A percentile compares a stretch with the other conserved stretches of the same genome.
Conservation (phyloP, 2,888 invertebrate species). For the Epistrophe eligans region DNA sequence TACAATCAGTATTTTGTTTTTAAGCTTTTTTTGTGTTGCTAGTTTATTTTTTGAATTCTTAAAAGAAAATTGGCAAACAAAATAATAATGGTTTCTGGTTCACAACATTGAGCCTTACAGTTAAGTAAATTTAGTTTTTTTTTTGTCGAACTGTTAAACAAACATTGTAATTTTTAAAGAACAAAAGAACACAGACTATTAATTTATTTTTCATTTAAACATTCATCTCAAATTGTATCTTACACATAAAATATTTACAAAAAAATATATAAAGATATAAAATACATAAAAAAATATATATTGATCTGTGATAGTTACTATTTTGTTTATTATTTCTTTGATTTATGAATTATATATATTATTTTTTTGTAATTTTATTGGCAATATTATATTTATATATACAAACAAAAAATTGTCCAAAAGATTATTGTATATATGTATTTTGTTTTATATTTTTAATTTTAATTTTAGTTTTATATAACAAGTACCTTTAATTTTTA, state of each 20-base stretch:
- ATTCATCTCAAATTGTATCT: slow-evolving; percentile 60
- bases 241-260: slow-evolving; percentile 65
- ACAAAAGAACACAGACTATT: neutral
- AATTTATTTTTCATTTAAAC: slow-evolving; percentile 49
- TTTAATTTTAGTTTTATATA: slow-evolving; percentile 23
- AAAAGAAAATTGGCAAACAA: slow-evolving; percentile 2
- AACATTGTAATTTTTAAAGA: slow-evolving; percentile 3
- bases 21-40: neutral
- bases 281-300: slow-evolving; percentile 68
- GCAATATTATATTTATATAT: slow-evolving; percentile 32
- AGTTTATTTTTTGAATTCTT: neutral
- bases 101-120: slow-evolving; percentile 29
- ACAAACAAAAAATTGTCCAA: slow-evolving; percentile 41
- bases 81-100: slow-evolving; percentile 60
- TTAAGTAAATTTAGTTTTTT: slow-evolving; percentile 23
- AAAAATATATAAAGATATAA: slow-evolving; percentile 48
- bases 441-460: neutral
- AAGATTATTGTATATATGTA: slow-evolving; percentile 31
- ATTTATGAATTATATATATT: slow-evolving; percentile 6
- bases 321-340: slow-evolving; percentile 61
- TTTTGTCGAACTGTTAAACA: slow-evolving; percentile 2
- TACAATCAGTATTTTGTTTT: slow-evolving; percentile 35
- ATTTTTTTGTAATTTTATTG: slow-evolving; percentile 33
- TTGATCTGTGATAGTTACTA: slow-evolving; percentile 78
- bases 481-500: slow-evolving; percentile 28